These are phyloP conservation scores for Hippocampus kuda DNA, from an alignment of 2,797 vertebrate species.

Conservation along the genomic window DNA sequence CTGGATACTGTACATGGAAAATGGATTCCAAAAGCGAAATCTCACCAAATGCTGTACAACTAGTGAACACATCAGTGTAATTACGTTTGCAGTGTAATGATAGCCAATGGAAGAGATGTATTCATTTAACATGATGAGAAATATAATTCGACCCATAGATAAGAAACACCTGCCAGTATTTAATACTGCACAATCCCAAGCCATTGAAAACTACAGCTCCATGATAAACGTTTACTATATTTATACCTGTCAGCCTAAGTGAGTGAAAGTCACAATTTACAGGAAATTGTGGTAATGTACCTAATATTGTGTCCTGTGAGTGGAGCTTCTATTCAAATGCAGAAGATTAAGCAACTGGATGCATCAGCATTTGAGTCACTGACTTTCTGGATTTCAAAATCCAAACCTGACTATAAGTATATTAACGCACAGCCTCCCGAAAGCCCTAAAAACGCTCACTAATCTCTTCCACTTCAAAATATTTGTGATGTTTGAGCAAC, in stretches of 20 bases:
- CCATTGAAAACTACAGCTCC: no score
- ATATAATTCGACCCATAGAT: no score
- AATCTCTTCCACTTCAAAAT: conserved; percentile 2
- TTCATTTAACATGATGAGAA: no score
- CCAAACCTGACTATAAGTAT: not conserved
- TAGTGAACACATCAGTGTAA: no score
- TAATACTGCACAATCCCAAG: no score
- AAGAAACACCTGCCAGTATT: no score
- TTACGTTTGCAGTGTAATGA: no score
- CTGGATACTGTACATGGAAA: not conserved
- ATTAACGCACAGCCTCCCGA: not conserved
- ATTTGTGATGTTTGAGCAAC: not conserved
- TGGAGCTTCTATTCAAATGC: not conserved
- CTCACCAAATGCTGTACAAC: no score
- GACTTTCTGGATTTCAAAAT: conserved; percentile 7
- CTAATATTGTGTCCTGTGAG: not conserved
- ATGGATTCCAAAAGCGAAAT: not conserved
- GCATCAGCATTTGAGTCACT: not conserved
- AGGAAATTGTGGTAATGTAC: not conserved
- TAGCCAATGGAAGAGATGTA: no score
- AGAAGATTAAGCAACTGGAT: not conserved
- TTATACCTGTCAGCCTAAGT: no score
- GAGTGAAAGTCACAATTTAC: not conserved
- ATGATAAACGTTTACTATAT: no score
- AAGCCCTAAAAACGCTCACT: not conserved